Evolutionary conservation across 1,140 invertebrate genomes (phyloP).

Genomic region (Drosophila pruinosa): DNA sequence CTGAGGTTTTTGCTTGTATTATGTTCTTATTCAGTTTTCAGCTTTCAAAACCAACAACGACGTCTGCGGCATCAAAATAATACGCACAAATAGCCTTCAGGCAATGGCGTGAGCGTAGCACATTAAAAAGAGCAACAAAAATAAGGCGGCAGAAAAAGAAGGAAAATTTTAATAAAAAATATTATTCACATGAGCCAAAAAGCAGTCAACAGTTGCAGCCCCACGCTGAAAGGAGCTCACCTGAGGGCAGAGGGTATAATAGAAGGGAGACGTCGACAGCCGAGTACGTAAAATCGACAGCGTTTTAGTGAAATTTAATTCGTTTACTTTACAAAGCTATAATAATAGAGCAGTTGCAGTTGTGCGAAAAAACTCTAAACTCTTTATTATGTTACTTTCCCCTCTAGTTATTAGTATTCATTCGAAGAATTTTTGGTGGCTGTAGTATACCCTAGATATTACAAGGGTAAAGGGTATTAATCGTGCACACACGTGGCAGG

Average conservation of each 20-base stretch:
- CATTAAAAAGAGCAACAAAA: slow-evolving; percentile 71
- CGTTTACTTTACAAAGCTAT: background rate
- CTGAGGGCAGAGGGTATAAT: background rate
- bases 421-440: too few relatives aligned
- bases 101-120: slow-evolving; percentile 25
- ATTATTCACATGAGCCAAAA: slow-evolving; percentile 24
- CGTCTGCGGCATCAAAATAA: slow-evolving; percentile 30
- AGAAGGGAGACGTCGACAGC: background rate
- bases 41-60: slow-evolving; percentile 2
- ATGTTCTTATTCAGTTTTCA: slow-evolving; percentile 25
- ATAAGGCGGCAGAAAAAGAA: background rate
- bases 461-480: background rate
- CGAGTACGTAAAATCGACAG: background rate
- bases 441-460: background rate
- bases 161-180: slow-evolving; percentile 60
- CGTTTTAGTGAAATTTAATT: background rate
- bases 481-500: background rate
- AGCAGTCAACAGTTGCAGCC: slow-evolving; percentile 14
- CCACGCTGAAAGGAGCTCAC: background rate
- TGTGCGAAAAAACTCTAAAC: too few relatives aligned
- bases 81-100: slow-evolving; percentile 50
- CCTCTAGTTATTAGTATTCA: background rate
- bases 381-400: background rate
- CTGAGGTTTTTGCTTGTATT: background rate
- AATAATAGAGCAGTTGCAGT: too few relatives aligned